Conservation (phyloP, 2,888 invertebrate genomes). For the Tupiocoris notatus region DNA sequence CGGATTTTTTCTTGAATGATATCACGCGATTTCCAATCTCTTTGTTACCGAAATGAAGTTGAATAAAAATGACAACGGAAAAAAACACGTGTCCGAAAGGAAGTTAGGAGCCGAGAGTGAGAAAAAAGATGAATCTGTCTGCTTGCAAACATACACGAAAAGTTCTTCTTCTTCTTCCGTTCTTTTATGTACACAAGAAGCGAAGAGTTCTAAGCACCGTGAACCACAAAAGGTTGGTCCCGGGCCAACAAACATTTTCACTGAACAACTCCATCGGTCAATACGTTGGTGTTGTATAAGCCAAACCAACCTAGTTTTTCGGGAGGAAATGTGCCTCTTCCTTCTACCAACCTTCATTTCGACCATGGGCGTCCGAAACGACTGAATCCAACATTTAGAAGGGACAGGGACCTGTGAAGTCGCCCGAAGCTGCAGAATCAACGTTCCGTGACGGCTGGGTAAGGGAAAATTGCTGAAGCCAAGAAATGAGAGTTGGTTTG, state of each 20-base stretch:
- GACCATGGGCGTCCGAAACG: not conserved
- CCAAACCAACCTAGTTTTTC: not conserved
- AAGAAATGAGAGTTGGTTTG: not conserved
- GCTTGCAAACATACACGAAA: slow-evolving; percentile 24
- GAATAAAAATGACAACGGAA: not conserved
- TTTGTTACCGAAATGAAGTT: not conserved
- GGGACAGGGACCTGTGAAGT: not conserved
- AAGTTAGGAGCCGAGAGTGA: not conserved
- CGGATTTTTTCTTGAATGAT: no score
- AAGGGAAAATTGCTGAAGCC: not conserved
- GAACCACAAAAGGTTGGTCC: slow-evolving; percentile 29
- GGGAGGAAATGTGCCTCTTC: not conserved
- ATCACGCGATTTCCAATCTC: no score
- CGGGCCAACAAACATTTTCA: slow-evolving; percentile 35
- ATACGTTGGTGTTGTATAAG: slow-evolving; percentile 3
- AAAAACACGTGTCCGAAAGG: not conserved
- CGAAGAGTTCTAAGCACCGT: slow-evolving; percentile 11
- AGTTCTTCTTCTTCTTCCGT: slow-evolving; percentile 28
- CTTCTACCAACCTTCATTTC: not conserved
- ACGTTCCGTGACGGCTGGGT: not conserved
- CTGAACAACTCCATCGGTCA: slow-evolving; percentile 38
- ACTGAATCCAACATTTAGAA: not conserved
- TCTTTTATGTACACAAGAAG: slow-evolving; percentile 26
- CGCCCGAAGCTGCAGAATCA: not conserved
- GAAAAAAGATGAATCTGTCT: slow-evolving; percentile 11